phyloP scores from a whole-genome alignment of 2,888 invertebrate species.

The Cylindroiulus punctatus region DNA sequence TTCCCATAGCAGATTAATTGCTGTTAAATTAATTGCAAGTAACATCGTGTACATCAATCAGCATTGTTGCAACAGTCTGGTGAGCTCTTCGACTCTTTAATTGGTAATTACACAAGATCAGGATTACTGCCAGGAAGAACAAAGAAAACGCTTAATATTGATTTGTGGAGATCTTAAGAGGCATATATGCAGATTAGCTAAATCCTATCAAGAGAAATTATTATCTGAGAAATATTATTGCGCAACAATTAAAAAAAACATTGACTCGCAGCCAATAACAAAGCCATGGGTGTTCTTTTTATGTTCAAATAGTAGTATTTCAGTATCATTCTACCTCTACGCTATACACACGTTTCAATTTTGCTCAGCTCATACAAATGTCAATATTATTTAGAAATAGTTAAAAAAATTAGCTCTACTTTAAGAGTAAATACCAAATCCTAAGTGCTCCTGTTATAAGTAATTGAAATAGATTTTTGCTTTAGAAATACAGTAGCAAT shows the following conservation, averaged over 20 bases:
- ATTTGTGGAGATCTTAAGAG: conserved; percentile 14
- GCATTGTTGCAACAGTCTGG: conserved; percentile 26
- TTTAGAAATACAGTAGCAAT: background rate
- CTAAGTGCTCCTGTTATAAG: no score
- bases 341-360: background rate
- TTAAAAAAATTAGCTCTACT: background rate
- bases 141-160: conserved; percentile 37
- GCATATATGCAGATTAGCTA: background rate
- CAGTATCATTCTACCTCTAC: background rate
- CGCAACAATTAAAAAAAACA: conserved; percentile 30
- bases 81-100: conserved; percentile 36
- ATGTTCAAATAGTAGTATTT: background rate
- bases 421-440: background rate
- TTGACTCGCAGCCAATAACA: background rate
- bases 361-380: background rate
- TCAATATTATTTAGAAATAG: background rate
- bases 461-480: no score
- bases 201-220: conserved; percentile 23
- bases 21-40: conserved; percentile 46
- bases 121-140: conserved; percentile 27
- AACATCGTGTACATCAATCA: conserved; percentile 38
- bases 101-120: conserved; percentile 47
- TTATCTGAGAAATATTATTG: background rate
- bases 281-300: background rate
- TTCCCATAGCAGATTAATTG: conserved; percentile 45